Percentiles rank a stretch among this genome's conserved stretches.
Evolutionary conservation across 2,797 vertebrate species (phyloP).

Genomic region (Cyclura pinguis): DNA sequence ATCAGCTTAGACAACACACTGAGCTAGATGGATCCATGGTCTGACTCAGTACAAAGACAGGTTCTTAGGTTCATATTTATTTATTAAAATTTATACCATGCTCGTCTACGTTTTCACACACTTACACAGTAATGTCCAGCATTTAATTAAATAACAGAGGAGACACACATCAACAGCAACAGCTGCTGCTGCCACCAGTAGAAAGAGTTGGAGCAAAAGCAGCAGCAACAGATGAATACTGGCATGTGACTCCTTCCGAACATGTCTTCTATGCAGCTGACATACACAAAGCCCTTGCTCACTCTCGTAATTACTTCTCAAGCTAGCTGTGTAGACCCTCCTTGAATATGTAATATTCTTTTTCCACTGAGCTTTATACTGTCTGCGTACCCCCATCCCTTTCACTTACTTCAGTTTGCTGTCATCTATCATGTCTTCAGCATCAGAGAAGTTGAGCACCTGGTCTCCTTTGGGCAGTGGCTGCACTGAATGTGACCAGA

Average conservation of each 20-base stretch:
- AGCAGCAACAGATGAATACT: background rate
- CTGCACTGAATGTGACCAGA: slow-evolving; percentile 86
- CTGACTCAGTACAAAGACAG: background rate
- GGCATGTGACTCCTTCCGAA: background rate
- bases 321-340: background rate
- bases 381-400: background rate
- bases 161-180: background rate
- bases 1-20: background rate
- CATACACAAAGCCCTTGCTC: background rate
- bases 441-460: slow-evolving; percentile 96
- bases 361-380: background rate
- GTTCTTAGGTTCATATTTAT: background rate
- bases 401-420: slow-evolving; percentile 91
- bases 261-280: background rate
- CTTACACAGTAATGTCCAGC: background rate
- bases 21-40: background rate
- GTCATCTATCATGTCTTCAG: slow-evolving; percentile 95
- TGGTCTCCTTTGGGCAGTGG: slow-evolving; percentile 96
- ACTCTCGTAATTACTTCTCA: background rate
- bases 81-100: background rate
- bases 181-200: background rate
- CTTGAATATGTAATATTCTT: background rate
- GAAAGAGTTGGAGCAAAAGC: background rate
- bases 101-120: background rate
- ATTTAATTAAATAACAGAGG: background rate